Conservation (phyloP, 2,888 invertebrate genomes). For the Mycalesis mineus region DNA sequence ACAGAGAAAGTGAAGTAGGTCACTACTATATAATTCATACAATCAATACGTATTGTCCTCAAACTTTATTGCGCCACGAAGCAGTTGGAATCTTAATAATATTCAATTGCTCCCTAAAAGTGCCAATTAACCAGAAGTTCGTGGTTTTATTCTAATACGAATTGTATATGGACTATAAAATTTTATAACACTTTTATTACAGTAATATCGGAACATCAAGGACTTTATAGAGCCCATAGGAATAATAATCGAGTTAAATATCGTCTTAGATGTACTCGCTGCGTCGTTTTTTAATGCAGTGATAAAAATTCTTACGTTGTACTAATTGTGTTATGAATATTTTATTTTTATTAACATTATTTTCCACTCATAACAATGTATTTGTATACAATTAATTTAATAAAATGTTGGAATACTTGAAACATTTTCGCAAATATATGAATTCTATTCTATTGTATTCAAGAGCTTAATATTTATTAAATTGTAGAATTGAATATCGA, state of each 20-base stretch:
- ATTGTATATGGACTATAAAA: conserved; percentile 3
- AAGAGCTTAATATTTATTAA: too few relatives aligned
- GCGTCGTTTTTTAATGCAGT: background rate
- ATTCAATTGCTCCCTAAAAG: background rate
- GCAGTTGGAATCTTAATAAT: background rate
- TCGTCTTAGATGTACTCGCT: background rate
- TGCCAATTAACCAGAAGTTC: background rate
- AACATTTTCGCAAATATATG: too few relatives aligned
- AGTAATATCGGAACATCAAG: conserved; percentile 6
- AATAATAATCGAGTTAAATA: conserved; percentile 12
- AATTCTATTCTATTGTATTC: too few relatives aligned
- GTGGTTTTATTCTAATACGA: background rate
- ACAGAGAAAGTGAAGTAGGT: too few relatives aligned
- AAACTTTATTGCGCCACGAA: background rate
- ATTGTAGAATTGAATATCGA: too few relatives aligned
- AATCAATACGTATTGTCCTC: background rate
- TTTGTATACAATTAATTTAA: too few relatives aligned
- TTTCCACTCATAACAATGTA: too few relatives aligned
- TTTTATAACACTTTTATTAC: conserved; percentile 11
- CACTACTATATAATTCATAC: background rate
- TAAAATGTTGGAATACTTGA: too few relatives aligned
- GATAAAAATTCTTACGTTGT: background rate
- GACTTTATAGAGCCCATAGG: background rate
- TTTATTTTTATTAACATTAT: too few relatives aligned
- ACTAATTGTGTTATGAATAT: background rate